These are phyloP conservation scores for Cosmopolites sordidus DNA, from an alignment of 2,888 invertebrate genomes.

Conservation along the genomic window DNA sequence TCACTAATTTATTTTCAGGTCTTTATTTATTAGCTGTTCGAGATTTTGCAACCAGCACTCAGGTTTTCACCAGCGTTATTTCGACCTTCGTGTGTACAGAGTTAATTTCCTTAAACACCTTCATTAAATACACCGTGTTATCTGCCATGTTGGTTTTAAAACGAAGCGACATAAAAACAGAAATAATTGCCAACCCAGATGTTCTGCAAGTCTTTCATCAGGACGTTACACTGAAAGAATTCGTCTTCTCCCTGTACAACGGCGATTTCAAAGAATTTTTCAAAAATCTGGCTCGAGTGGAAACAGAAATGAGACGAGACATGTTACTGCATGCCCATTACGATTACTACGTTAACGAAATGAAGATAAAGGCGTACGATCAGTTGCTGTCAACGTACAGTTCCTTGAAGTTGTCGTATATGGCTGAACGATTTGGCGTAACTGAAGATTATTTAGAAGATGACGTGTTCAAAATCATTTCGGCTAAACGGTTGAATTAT, in stretches of 20 bases:
- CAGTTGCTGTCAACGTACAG: constrained; percentile 68
- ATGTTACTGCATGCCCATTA: constrained; percentile 63
- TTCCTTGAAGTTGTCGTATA: constrained; percentile 61
- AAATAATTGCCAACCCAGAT: constrained; percentile 55
- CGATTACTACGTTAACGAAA: constrained; percentile 65
- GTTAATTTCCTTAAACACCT: constrained; percentile 62
- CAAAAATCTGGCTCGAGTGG: constrained; percentile 46
- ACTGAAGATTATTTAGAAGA: constrained; percentile 63
- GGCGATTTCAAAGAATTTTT: constrained; percentile 69
- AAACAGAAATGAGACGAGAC: constrained; percentile 54
- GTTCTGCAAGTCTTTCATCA: constrained; percentile 77
- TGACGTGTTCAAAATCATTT: constrained; percentile 55
- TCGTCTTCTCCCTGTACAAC: constrained; percentile 58
- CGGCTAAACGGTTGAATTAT: constrained; percentile 63
- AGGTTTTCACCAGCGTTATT: constrained; percentile 63
- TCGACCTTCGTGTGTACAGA: constrained; percentile 74
- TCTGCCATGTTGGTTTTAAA: constrained; percentile 46
- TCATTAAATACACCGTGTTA: constrained; percentile 47
- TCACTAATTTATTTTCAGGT: constrained; percentile 21
- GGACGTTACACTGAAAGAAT: constrained; percentile 56
- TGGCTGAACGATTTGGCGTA: constrained; percentile 68
- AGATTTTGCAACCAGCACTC: constrained; percentile 63
- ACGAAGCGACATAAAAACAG: constrained; percentile 43
- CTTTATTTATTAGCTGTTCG: constrained; percentile 64
- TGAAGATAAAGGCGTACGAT: constrained; percentile 66